Evolutionary conservation across 2,888 invertebrate species (phyloP).

Genomic region (Thyatira batis): DNA sequence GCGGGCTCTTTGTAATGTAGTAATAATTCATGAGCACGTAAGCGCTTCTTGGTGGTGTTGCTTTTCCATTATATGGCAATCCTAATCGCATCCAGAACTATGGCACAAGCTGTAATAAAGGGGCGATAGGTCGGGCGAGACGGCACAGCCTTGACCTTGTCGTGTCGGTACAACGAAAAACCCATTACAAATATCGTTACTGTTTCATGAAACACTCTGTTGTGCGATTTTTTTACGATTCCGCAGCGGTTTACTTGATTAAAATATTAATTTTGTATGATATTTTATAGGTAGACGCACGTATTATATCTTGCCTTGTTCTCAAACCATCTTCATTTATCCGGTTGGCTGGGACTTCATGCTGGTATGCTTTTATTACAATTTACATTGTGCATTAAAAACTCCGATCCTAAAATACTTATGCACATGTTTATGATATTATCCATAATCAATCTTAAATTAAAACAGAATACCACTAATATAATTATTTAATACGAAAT

Average conservation of each 20-base stretch:
- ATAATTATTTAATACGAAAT: too few relatives aligned
- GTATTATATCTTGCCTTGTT: too few relatives aligned
- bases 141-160: slow-evolving; percentile 11
- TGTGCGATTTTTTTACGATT: slow-evolving; percentile 5
- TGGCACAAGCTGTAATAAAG: slow-evolving; percentile 4
- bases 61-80: background rate
- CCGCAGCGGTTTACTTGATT: background rate
- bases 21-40: background rate
- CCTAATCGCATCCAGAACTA: background rate
- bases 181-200: slow-evolving; percentile 15
- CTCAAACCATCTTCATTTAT: too few relatives aligned
- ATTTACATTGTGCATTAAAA: too few relatives aligned
- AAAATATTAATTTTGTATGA: background rate
- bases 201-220: slow-evolving; percentile 10
- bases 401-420: too few relatives aligned
- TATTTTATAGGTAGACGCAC: background rate
- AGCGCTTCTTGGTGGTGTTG: background rate
- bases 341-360: too few relatives aligned
- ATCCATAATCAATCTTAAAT: too few relatives aligned
- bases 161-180: slow-evolving; percentile 12
- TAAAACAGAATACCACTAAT: too few relatives aligned
- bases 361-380: too few relatives aligned
- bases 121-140: slow-evolving; percentile 8
- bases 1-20: background rate
- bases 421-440: too few relatives aligned